Base-by-base conservation (phyloP, 2,113 vertebrate genomes). In the Origma solitaria region DNA sequence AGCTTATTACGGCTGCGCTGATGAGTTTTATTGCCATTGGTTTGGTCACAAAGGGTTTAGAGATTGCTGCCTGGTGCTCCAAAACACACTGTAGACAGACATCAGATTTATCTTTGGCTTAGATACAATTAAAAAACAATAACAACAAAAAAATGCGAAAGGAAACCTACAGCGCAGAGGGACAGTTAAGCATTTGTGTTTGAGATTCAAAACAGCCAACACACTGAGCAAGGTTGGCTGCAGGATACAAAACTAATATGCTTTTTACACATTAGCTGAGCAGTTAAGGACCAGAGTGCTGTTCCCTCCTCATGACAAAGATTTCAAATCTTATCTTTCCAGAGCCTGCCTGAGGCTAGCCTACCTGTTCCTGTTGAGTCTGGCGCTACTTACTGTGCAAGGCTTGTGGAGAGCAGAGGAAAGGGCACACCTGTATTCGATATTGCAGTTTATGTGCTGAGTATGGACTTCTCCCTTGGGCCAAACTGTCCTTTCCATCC, bases 91-190 rank as follows among this genome's bases (percentile, higher is more conserved):
- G 71, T 30, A 57, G 54, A 11, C 42, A 58, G 62, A 54, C 64
- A 86, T 62, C 71, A 47, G 38, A 92, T 96, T 94, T 80, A 81
- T 95, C 86, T 93, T 83, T 70, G 76, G 54, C 68, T 90, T 83
- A 88, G 50, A 53, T 35, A 88, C 85, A 83, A 93, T 95, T 97
- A 90, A 94, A 94, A 94, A 88, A 33, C 66, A 88, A 24, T 81
- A 93, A 90, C n/a, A 28, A 65, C 28, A 53, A 89, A 87, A 87
- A 82, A 81, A 3, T 44, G 61, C 22, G 10, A 50, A 92, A 84
- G 80, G 86, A 93, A 92, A 56, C 88, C 88, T 76, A 75, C 72
- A 68, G 92, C 71, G 91, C 92, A 71, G 73, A 64, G 94, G 60
- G 77, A 82, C 5, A 19, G 56, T 62, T 60, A 78, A 84, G 37